Evolutionary conservation across 2,888 invertebrate species (phyloP).

Genomic region (Nomada hirtipes): DNA sequence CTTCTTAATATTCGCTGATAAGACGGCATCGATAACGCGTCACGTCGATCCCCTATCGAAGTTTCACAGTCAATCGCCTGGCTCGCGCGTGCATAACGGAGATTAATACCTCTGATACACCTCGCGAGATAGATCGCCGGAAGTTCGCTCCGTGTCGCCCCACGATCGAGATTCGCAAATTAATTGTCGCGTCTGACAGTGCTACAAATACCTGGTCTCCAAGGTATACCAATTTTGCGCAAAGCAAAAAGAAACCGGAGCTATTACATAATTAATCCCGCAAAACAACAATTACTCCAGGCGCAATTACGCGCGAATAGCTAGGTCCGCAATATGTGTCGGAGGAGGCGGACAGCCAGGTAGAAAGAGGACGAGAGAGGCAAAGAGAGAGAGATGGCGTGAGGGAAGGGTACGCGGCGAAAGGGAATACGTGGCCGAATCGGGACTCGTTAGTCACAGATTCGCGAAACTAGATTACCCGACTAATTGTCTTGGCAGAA

Average conservation of each 20-base stretch:
- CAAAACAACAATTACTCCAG: conserved; percentile 49
- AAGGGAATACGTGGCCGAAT: conserved; percentile 45
- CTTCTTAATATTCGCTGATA: conserved; percentile 58
- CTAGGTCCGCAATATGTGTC: conserved; percentile 27
- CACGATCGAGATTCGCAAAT: conserved; percentile 51
- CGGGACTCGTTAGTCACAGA: conserved; percentile 68
- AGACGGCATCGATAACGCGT: conserved; percentile 41
- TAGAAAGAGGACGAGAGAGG: background rate
- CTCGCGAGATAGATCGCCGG: conserved; percentile 4
- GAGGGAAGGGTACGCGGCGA: background rate
- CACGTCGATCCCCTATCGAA: conserved; percentile 35
- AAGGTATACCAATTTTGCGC: background rate
- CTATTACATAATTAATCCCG: conserved; percentile 36
- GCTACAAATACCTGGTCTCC: background rate
- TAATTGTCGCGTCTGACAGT: conserved; percentile 60
- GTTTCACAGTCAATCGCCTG: conserved; percentile 31
- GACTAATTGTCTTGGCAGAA: conserved; percentile 72
- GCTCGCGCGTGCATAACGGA: background rate
- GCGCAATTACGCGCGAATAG: conserved; percentile 35
- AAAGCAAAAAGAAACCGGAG: background rate
- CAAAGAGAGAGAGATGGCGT: background rate
- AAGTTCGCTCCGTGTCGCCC: conserved; percentile 17
- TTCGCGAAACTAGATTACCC: conserved; percentile 68
- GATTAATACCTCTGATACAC: conserved; percentile 41
- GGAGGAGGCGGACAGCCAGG: conserved; percentile 29